Conservation (phyloP, 2,797 vertebrate species). For the Lindbergichthys nudifrons region DNA sequence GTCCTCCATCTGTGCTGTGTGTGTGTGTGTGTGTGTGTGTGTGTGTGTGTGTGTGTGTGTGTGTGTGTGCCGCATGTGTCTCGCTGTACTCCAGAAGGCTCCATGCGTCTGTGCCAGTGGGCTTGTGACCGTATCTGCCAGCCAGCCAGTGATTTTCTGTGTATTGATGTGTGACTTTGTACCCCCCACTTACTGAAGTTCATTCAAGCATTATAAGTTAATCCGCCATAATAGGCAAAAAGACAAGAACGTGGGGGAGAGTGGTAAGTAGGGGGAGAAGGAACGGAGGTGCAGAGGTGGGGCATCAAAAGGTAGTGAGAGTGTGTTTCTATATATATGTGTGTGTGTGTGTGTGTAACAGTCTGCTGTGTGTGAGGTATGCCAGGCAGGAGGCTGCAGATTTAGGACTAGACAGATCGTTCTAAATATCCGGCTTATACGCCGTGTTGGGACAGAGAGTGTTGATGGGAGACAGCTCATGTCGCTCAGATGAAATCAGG, state of each 20-base stretch:
- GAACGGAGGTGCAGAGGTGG: conserved; percentile 44
- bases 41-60: conserved; percentile 15
- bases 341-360: conserved; percentile 29
- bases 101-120: conserved; percentile 74
- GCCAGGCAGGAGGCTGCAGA: conserved; percentile 62
- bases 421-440: conserved; percentile 73
- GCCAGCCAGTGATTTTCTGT: conserved; percentile 69
- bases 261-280: conserved; percentile 32
- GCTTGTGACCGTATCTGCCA: conserved; percentile 78
- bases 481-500: conserved; percentile 58
- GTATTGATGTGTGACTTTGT: conserved; percentile 80
- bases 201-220: conserved; percentile 87
- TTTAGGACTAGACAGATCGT: conserved; percentile 65
- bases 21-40: conserved; percentile 5
- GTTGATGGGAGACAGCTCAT: conserved; percentile 66
- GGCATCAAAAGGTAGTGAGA: conserved; percentile 57
- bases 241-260: conserved; percentile 59
- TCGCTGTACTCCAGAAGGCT: conserved; percentile 69
- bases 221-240: conserved; percentile 86
- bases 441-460: conserved; percentile 71
- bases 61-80: conserved; percentile 51
- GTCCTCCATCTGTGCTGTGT: conserved; percentile 51
- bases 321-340: conserved; percentile 24
- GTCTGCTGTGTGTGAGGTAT: conserved; percentile 68
- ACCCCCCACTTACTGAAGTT: conserved; percentile 80